Conservation (phyloP, 2,888 invertebrate species). For the Cryptocephalus primarius region DNA sequence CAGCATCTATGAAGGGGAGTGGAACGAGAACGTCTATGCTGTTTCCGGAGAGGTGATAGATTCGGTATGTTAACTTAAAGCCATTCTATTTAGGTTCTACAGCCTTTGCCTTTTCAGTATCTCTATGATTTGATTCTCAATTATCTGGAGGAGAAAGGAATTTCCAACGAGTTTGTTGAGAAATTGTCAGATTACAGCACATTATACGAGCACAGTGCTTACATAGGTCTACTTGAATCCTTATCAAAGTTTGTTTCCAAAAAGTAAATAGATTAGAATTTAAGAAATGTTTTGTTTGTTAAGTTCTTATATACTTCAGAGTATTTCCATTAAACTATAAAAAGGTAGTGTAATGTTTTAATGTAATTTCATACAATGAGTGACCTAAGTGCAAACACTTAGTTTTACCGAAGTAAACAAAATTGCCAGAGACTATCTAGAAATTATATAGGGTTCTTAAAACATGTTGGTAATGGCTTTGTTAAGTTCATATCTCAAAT, state of each 20-base stretch:
- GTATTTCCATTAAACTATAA: too few species aligned
- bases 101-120: constrained; percentile 51
- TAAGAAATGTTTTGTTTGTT: neutral
- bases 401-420: too few species aligned
- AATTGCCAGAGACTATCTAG: too few species aligned
- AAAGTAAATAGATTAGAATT: constrained; percentile 28
- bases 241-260: constrained; percentile 75
- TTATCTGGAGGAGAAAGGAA: constrained; percentile 89
- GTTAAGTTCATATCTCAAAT: too few species aligned
- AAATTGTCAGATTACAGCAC: constrained; percentile 83
- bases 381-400: too few species aligned
- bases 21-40: constrained; percentile 77
- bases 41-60: constrained; percentile 93
- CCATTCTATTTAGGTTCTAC: neutral
- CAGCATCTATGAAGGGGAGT: constrained; percentile 77
- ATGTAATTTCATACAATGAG: too few species aligned
- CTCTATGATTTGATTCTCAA: constrained; percentile 92
- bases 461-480: too few species aligned
- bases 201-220: constrained; percentile 83
- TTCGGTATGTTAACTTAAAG: constrained; percentile 54
- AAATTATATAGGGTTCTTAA: too few species aligned
- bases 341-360: too few species aligned
- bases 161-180: constrained; percentile 86
- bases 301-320: too few species aligned
- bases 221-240: constrained; percentile 78